Evolutionary conservation across 2,113 vertebrate species (phyloP), one percentile per base, ranked within the genome.

Genomic region (Rhadina sibilatrix): DNA sequence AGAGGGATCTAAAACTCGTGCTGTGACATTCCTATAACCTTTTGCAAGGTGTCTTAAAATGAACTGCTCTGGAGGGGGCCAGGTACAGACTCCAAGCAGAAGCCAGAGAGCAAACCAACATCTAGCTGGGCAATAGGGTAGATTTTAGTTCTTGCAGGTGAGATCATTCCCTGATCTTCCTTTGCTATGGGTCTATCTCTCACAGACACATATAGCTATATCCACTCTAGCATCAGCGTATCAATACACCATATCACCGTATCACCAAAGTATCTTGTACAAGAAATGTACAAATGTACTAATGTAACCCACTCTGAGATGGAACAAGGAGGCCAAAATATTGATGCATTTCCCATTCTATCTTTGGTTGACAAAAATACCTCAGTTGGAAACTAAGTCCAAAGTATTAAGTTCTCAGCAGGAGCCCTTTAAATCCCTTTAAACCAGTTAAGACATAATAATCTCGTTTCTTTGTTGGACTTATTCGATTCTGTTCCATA

Each of bases 231-330:
- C 14, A 76, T 64, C 23, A 2, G 14, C 38, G n/a, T n/a, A 23
- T 40, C 25, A 19, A 24, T 21, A 47, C 1, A 8, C 12, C 0
- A 0, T 17, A 22, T 25, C 47, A n/a, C 14, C 0, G 0, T 17
- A 22, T 27, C 47, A n/a, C 23, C 47, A 47, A 66, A 63, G 25
- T 6, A 20, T 15, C 18, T 46, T 38, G 6, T n/a, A 59, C 2
- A 2, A 83, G 24, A 16, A 79, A 33, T 72, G 35, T 40, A 40
- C 40, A 40, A 14, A 40, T 40, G 40, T 40, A 14, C 40, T 40
- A 40, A 13, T 3, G 5, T 64, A 47, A 38, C 10, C 42, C 6
- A 0, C 42, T 76, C 44, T 72, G 28, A 59, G 9, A 27, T 35
- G 10, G 30, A 90, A 47, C 19, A 72, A 49, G 12, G 44, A 79